These are phyloP conservation scores for Phaethon lepturus DNA, from an alignment of 2,113 vertebrate genomes.

Conservation along the genomic window DNA sequence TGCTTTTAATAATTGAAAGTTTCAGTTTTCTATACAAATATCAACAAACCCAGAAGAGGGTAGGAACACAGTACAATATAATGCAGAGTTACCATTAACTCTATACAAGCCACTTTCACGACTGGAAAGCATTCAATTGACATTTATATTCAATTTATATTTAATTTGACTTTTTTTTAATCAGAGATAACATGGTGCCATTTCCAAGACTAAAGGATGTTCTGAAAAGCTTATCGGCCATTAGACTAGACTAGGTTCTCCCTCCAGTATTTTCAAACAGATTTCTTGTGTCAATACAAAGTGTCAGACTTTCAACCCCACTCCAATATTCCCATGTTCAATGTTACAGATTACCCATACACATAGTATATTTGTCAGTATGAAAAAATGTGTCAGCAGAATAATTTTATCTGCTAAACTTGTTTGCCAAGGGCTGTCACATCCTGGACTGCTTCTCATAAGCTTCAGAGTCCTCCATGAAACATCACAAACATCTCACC, in stretches of 20 bases:
- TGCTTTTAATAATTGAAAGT: not conserved
- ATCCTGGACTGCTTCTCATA: not conserved
- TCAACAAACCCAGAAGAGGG: not conserved
- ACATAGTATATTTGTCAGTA: not conserved
- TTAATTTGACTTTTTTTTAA: not conserved
- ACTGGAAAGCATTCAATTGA: not conserved
- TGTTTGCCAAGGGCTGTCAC: not conserved
- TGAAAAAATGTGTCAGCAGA: not conserved
- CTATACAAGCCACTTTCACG: not conserved
- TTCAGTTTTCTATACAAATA: not conserved
- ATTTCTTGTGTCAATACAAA: not conserved
- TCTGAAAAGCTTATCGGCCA: not conserved
- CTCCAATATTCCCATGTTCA: not conserved
- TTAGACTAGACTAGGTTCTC: not conserved
- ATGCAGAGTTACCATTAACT: not conserved
- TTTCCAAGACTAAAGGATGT: not conserved
- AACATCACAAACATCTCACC: not conserved
- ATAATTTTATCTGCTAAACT: not conserved
- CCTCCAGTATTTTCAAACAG: not conserved
- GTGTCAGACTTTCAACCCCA: not conserved
- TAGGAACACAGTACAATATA: not conserved
- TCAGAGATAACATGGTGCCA: not conserved
- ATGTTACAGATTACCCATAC: not conserved
- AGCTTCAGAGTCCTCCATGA: not conserved
- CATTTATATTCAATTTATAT: not conserved